Conservation (phyloP, 2,113 vertebrate genomes). For the Takifugu bimaculatus region DNA sequence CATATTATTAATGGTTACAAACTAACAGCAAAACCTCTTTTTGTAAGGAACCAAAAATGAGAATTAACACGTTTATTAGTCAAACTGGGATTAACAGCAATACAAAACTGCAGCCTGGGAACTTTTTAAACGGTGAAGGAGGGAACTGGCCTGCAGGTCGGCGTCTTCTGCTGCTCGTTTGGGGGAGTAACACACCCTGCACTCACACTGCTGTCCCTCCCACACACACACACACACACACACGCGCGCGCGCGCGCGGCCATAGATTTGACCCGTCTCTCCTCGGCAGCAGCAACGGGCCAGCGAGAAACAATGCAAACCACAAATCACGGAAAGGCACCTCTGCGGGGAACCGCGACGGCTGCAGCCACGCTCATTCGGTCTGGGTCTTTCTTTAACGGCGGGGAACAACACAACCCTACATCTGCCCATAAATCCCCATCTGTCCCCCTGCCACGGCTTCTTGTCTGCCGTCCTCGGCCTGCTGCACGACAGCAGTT, state of each 20-base stretch:
- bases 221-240: conserved; percentile 2
- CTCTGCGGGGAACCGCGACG: background rate
- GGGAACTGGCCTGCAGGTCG: no score
- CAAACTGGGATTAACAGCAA: no score
- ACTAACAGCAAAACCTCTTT: no score
- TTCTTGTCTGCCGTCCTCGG: conserved; percentile 3
- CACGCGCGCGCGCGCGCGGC: background rate
- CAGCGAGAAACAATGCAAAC: conserved; percentile 5
- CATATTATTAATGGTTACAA: no score
- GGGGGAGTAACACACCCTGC: background rate
- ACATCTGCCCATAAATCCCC: conserved; percentile 3
- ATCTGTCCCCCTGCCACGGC: conserved; percentile 1
- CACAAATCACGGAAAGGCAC: conserved; percentile 2
- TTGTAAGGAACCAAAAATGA: no score
- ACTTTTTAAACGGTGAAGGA: no score
- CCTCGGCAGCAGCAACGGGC: background rate
- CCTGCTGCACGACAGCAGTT: conserved; percentile 5
- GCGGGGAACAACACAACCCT: background rate
- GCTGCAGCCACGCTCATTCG: background rate
- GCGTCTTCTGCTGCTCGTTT: conserved; percentile 1
- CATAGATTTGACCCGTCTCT: conserved; percentile 6
- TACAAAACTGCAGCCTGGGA: no score
- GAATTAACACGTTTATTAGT: no score
- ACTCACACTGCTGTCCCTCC: no score
- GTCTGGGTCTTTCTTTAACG: background rate